Evolutionary conservation across 2,797 vertebrate genomes (phyloP), one percentile per base, ranked within the genome.

Genomic region (Nyctibius grandis): DNA sequence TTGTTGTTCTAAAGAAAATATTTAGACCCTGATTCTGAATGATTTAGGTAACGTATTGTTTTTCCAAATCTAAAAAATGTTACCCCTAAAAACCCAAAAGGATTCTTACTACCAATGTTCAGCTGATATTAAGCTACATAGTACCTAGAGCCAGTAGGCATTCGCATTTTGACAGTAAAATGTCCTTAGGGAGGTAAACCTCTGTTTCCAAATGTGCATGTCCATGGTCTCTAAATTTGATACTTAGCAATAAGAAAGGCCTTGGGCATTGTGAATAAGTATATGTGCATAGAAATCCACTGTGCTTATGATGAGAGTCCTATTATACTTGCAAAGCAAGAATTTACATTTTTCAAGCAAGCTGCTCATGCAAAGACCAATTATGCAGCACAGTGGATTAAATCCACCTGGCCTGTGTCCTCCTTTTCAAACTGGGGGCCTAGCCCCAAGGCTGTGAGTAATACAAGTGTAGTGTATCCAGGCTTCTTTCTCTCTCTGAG

Each of bases 131-230:
- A 74, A 74, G 33, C 33, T 83, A 21, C 51, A 60, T 3, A 76
- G 38, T 47, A 63, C 25, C 60, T 56, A 59, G 3, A 89, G 44
- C 70, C 68, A 54, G 25, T 29, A 45, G 34, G 7, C 4, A 87
- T 96, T 92, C 87, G n/a, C 51, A 91, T 93, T 89, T 79, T 89
- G 75, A 73, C 78, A 56, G 56, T 54, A 93, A 92, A 87, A 94
- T 79, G 33, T 63, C 59, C 50, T 60, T 48, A 81, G 69, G 45
- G 54, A 86, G 13, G 34, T 72, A 86, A 93, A 84, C 22, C 31
- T 91, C 45, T 96, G 54, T 59, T 93, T 91, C 70, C 68, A 92
- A 79, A 79, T 63, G 79, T 73, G 59, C 44, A 59, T 89, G 72
- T n/a, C 70, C 68, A 61, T 51, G 31, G 67, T 82, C 12, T 89